Evolutionary conservation across 2,888 invertebrate genomes (phyloP).

Genomic region (Tachina grossa): DNA sequence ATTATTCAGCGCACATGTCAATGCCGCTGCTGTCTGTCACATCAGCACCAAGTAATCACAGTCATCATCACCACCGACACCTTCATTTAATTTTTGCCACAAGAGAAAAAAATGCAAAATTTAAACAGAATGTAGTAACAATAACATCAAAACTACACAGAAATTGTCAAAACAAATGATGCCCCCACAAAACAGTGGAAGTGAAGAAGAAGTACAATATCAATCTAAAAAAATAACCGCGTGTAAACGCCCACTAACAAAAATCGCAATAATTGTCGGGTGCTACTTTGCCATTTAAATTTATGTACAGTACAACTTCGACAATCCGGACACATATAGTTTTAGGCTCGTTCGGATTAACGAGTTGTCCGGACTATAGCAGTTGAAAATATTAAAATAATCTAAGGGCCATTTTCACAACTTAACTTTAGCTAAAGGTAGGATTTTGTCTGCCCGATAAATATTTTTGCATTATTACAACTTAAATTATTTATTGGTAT

Average conservation of each 20-base stretch:
- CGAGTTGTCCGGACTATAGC: too few species aligned
- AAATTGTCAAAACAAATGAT: constrained; percentile 53
- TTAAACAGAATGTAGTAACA: constrained; percentile 26
- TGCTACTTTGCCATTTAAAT: constrained; percentile 30
- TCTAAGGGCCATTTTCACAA: too few species aligned
- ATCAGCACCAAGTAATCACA: constrained; percentile 6
- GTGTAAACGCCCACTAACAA: constrained; percentile 60
- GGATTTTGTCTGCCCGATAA: too few species aligned
- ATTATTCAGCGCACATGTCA: constrained; percentile 50
- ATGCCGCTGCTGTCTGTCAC: not conserved
- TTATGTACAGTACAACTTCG: too few species aligned
- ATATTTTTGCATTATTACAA: too few species aligned
- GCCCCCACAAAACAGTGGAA: constrained; percentile 25
- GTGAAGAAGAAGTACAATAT: not conserved
- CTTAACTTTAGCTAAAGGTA: too few species aligned
- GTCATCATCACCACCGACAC: constrained; percentile 30
- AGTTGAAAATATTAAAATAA: too few species aligned
- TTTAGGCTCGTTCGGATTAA: too few species aligned
- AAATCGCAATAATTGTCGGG: constrained; percentile 48
- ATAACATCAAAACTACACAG: constrained; percentile 4
- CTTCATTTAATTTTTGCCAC: constrained; percentile 17
- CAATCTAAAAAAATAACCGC: too few species aligned
- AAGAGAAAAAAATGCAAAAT: not conserved
- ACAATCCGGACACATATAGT: too few species aligned
- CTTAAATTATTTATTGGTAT: too few species aligned